Evolutionary conservation across 2,888 invertebrate species (phyloP).

Genomic region (Standfussiana lucernea): DNA sequence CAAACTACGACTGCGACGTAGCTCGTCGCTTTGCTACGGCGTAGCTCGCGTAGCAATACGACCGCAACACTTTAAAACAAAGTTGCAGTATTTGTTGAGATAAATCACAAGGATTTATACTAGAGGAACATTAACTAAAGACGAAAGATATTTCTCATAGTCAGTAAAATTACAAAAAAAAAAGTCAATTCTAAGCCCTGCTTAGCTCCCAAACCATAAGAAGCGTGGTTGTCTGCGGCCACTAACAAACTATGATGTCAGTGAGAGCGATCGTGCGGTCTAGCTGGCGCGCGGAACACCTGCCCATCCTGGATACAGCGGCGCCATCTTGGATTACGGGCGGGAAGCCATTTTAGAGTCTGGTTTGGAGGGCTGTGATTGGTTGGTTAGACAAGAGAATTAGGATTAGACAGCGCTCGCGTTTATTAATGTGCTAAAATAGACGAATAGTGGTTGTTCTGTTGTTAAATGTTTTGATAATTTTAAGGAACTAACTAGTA

Average conservation of each 20-base stretch:
- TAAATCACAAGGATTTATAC: neutral
- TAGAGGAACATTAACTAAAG: neutral
- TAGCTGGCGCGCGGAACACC: conserved; percentile 30
- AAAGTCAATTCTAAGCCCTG: neutral
- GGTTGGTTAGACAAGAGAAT: conserved; percentile 27
- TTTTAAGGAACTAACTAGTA: neutral
- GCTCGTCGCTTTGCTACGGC: neutral
- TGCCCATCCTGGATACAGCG: conserved; percentile 42
- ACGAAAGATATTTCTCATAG: neutral
- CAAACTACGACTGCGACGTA: neutral
- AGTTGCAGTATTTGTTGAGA: neutral
- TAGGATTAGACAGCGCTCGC: neutral
- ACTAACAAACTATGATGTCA: conserved; percentile 52
- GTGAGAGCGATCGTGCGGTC: conserved; percentile 52
- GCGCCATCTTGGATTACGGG: conserved; percentile 35
- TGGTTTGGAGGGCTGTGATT: conserved; percentile 22
- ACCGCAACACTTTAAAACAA: neutral
- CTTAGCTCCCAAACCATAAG: conserved; percentile 32
- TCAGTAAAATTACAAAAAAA: neutral
- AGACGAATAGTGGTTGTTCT: neutral
- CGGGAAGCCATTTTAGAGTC: conserved; percentile 10
- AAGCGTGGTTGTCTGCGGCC: conserved; percentile 18
- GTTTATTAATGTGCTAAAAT: neutral
- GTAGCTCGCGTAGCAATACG: conserved; percentile 7
- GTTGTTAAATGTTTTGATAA: neutral